These are phyloP conservation scores for Chiroxiphia lanceolata DNA, from an alignment of 2,797 vertebrate species.

Conservation along the genomic window DNA sequence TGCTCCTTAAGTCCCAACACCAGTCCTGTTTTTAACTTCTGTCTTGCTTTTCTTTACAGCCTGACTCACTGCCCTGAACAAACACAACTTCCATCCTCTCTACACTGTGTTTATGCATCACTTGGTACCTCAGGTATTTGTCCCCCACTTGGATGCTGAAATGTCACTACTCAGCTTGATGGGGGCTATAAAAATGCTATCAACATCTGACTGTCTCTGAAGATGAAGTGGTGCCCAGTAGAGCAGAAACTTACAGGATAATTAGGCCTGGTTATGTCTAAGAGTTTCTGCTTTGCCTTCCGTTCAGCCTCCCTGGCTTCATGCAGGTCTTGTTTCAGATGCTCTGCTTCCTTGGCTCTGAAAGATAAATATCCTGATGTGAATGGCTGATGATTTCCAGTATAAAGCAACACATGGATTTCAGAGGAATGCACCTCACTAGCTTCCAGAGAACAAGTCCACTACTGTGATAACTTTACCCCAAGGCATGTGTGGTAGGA, in stretches of 20 bases:
- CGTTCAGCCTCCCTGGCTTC: conserved; percentile 90
- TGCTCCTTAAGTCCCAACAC: background rate
- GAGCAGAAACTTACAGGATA: conserved; percentile 75
- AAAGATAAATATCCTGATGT: background rate
- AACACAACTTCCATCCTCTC: background rate
- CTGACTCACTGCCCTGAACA: background rate
- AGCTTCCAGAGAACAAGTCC: background rate
- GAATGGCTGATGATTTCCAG: background rate
- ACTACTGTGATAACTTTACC: background rate
- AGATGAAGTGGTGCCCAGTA: background rate
- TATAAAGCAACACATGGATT: background rate
- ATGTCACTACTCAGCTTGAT: background rate
- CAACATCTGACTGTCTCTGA: background rate
- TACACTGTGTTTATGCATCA: background rate
- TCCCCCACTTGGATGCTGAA: background rate
- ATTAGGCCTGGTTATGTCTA: conserved; percentile 85
- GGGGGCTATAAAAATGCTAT: background rate
- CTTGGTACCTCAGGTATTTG: background rate
- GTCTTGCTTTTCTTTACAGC: background rate
- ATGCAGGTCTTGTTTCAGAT: conserved; percentile 90
- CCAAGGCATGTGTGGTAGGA: background rate
- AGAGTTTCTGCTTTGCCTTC: conserved; percentile 87
- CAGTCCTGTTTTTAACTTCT: background rate
- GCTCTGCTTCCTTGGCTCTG: conserved; percentile 91
- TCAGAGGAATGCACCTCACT: background rate